Evolutionary conservation across 1,140 invertebrate species (phyloP).

Genomic region (Octopus bimaculoides): DNA sequence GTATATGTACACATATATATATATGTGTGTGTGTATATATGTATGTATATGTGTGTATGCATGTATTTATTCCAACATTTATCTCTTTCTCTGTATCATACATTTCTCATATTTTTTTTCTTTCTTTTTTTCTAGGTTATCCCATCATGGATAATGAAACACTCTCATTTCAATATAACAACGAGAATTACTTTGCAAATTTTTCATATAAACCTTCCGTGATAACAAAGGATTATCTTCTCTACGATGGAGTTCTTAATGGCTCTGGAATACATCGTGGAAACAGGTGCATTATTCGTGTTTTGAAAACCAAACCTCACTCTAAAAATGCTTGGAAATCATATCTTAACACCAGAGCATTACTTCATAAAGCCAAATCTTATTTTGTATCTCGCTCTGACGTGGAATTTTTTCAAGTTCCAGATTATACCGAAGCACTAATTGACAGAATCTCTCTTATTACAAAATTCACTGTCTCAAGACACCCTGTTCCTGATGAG

Average conservation of each 20-base stretch:
- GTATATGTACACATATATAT: neutral
- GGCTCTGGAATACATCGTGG: neutral
- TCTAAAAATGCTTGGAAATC: neutral
- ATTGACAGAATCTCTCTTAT: neutral
- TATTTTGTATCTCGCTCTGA: neutral
- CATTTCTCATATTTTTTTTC: neutral
- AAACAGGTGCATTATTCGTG: neutral
- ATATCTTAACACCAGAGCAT: neutral
- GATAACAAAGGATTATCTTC: neutral
- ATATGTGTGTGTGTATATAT: neutral
- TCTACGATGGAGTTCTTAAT: neutral
- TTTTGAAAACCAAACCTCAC: neutral
- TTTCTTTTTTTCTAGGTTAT: neutral
- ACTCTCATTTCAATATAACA: neutral
- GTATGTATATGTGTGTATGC: neutral
- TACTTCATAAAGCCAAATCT: neutral
- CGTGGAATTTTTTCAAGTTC: neutral
- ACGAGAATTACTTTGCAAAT: neutral
- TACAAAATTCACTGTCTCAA: neutral
- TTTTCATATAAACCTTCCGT: neutral
- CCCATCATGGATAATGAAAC: neutral
- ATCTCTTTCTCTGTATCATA: neutral
- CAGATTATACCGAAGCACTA: neutral
- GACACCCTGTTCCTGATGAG: neutral
- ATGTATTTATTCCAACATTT: neutral